phyloP scores from a whole-genome alignment of 2,888 invertebrate species.

The Hydrotaea cyrtoneurina region DNA sequence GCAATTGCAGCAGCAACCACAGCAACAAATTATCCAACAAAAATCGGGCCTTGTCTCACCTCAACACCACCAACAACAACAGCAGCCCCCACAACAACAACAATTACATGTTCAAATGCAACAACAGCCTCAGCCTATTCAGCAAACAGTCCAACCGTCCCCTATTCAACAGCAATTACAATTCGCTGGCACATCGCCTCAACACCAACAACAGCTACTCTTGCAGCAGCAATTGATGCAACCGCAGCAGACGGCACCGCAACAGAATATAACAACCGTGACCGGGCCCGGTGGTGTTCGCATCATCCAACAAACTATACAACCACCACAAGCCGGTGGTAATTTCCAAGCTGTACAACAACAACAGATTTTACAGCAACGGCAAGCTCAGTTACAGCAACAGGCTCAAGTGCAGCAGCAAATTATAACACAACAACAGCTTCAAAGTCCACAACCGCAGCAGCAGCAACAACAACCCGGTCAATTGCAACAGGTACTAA shows the following conservation, averaged over 20 bases:
- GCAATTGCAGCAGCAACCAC: slow-evolving; percentile 69
- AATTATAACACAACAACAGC: slow-evolving; percentile 60
- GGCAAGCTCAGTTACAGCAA: slow-evolving; percentile 69
- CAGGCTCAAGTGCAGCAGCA: slow-evolving; percentile 54
- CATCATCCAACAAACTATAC: slow-evolving; percentile 71
- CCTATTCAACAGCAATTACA: slow-evolving; percentile 72
- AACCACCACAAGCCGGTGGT: slow-evolving; percentile 87
- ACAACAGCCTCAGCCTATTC: slow-evolving; percentile 63
- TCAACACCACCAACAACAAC: slow-evolving; percentile 64
- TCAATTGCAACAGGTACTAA: slow-evolving; percentile 70
- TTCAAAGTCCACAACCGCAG: slow-evolving; percentile 44
- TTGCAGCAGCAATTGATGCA: slow-evolving; percentile 69
- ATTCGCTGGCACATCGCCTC: slow-evolving; percentile 73
- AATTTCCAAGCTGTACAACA: slow-evolving; percentile 90
- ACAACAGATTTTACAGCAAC: slow-evolving; percentile 68
- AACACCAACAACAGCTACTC: slow-evolving; percentile 68
- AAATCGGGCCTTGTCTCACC: slow-evolving; percentile 72
- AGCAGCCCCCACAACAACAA: slow-evolving; percentile 61
- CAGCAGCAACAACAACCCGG: slow-evolving; percentile 71
- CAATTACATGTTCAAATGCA: slow-evolving; percentile 65
- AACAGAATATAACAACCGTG: slow-evolving; percentile 72
- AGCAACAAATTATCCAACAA: slow-evolving; percentile 69
- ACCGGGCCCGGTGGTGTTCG: slow-evolving; percentile 59
- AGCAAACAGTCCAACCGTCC: slow-evolving; percentile 60
- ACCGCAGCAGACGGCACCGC: slow-evolving; percentile 41